Evolutionary conservation across 2,888 invertebrate genomes (phyloP).

Genomic region (Cryptosula pallasiana): DNA sequence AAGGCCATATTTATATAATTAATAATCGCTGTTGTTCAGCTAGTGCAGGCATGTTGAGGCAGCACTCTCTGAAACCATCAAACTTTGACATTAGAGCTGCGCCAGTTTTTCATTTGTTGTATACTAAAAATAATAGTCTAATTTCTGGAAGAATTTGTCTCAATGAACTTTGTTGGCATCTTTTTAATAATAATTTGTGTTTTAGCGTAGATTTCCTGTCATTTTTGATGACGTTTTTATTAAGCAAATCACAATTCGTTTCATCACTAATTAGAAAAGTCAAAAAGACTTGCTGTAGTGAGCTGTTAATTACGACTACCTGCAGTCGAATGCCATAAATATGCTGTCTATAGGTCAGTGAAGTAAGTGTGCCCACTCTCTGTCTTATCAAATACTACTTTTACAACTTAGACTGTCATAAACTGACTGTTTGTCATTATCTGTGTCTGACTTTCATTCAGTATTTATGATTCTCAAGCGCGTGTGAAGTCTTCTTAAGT

Average conservation of each 20-base stretch:
- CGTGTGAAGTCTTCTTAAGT: background rate
- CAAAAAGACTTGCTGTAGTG: too few species aligned
- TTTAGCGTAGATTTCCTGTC: too few species aligned
- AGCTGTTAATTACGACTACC: background rate
- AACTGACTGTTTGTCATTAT: background rate
- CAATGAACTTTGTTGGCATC: too few species aligned
- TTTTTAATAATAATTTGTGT: too few species aligned
- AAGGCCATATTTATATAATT: constrained; percentile 22
- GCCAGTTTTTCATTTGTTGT: too few species aligned
- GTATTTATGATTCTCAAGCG: background rate
- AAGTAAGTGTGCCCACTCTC: background rate
- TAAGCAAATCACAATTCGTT: too few species aligned
- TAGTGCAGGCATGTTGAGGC: background rate
- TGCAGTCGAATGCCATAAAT: background rate
- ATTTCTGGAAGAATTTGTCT: too few species aligned
- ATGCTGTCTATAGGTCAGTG: background rate
- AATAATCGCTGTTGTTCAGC: background rate
- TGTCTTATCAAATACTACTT: background rate
- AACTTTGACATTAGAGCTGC: background rate
- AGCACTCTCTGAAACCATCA: too few species aligned
- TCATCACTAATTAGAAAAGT: too few species aligned
- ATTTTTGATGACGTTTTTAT: too few species aligned
- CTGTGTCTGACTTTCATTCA: background rate
- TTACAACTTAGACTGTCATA: background rate
- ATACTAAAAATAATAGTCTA: too few species aligned